Evolutionary conservation across 2,888 invertebrate genomes (phyloP), one percentile per base, ranked within the genome.

Genomic region (Eurytoma californica): DNA sequence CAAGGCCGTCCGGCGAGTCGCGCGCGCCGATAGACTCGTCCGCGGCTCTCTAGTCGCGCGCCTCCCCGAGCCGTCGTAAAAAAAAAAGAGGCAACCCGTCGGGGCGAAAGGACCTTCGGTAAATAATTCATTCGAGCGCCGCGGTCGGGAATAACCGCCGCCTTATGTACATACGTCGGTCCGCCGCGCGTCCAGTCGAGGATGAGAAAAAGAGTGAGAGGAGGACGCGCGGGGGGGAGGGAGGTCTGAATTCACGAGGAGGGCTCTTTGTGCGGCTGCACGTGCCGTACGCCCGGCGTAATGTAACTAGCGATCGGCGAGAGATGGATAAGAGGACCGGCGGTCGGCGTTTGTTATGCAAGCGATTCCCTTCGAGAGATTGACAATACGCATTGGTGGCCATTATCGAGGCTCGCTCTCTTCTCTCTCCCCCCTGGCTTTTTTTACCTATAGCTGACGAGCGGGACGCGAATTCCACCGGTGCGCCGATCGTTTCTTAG

Each of bases 1-100:
- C 81, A 82, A 82, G 84, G 83, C 83, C 80, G 82, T 79, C 72
- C 77, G 24, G 73, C 5, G 57, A 72, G 39, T 61, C 5, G 3
- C 66, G 61, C 84, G 82, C 82, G 85, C 85, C 85, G 84, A 86
- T 84, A 85, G 86, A 83, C 83, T 66, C 72, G 60, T 79, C 72
- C 57, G 14, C 4, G 16, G 24, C 18, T 39, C 47, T 9, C 16
- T 55, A 53, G 67, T 72, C 72, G 53, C 66, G 65, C 49, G 77
- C n/a, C 7, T 39, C 39, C 16, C 53, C 55, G 67, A 12, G 3
- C 5, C 16, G 16, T 18, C n/a, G 49, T 16, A 61, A 66, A 20
- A 57, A 18, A 18, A 53, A 12, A 49, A 61, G 16, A 24, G 24
- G 53, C 28, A 39, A 39, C 7, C 39, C 39, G 39, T 39, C 39